phyloP scores from a whole-genome alignment of 2,888 invertebrate genomes.

The Lasioglossum oenotherae region DNA sequence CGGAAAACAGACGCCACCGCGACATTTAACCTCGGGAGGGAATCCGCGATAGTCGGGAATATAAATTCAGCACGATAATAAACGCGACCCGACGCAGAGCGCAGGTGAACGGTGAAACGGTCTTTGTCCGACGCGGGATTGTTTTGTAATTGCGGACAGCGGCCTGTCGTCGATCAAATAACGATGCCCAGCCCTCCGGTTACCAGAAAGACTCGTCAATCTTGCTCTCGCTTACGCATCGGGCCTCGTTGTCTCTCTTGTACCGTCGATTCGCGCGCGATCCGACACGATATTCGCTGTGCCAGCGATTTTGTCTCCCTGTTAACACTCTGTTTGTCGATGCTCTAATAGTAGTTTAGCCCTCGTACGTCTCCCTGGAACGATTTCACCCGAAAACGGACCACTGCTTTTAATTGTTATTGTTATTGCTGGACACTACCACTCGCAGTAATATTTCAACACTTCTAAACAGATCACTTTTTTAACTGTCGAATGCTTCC shows the following conservation, averaged over 20 bases:
- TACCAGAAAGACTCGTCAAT: background rate
- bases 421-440: background rate
- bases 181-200: background rate
- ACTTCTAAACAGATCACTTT: background rate
- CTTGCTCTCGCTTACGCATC: background rate
- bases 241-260: background rate
- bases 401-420: background rate
- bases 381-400: background rate
- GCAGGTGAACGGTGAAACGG: background rate
- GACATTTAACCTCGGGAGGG: constrained; percentile 1
- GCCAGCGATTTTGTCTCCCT: background rate
- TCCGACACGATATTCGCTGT: background rate
- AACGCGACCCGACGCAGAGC: background rate
- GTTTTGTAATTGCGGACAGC: constrained; percentile 11
- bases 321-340: background rate
- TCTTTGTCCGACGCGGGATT: background rate
- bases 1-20: background rate
- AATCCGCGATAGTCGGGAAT: background rate
- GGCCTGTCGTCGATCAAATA: constrained; percentile 6
- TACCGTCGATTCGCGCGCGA: background rate
- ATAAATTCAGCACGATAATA: background rate
- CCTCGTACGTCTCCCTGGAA: background rate
- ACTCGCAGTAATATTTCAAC: background rate
- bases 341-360: background rate
- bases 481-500: too few species aligned